These are phyloP conservation scores for Heliconius hortense DNA, from an alignment of 2,888 invertebrate genomes.

Conservation along the genomic window DNA sequence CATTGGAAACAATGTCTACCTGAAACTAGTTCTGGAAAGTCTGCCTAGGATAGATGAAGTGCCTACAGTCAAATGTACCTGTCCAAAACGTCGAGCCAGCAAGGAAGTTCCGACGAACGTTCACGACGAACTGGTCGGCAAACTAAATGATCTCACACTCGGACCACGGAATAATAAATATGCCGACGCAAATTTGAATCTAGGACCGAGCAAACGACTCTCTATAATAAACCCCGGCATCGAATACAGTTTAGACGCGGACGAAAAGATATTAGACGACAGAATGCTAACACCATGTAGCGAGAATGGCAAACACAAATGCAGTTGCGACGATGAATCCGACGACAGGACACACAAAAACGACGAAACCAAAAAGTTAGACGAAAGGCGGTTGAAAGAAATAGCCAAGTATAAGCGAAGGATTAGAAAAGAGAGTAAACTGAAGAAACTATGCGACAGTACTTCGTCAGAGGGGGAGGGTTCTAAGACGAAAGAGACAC, in stretches of 20 bases:
- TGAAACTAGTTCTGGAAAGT: conserved; percentile 84
- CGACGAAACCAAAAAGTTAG: conserved; percentile 61
- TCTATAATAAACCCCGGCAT: conserved; percentile 54
- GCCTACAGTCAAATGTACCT: conserved; percentile 81
- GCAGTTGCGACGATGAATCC: conserved; percentile 88
- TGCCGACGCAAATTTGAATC: conserved; percentile 48
- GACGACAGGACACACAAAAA: conserved; percentile 64
- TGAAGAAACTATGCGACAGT: conserved; percentile 70
- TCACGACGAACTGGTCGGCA: conserved; percentile 68
- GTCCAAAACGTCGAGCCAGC: conserved; percentile 65
- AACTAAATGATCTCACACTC: conserved; percentile 75
- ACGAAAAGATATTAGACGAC: conserved; percentile 82
- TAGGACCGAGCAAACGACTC: conserved; percentile 54
- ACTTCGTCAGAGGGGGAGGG: conserved; percentile 73
- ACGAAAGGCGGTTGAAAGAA: conserved; percentile 71
- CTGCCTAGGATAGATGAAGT: conserved; percentile 89
- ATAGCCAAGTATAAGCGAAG: conserved; percentile 76
- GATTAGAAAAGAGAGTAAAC: conserved; percentile 70
- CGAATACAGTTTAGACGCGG: conserved; percentile 48
- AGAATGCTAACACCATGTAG: conserved; percentile 87
- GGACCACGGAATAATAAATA: conserved; percentile 57
- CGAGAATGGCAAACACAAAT: conserved; percentile 89
- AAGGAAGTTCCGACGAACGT: conserved; percentile 57
- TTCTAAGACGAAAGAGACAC: conserved; percentile 58
- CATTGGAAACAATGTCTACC: conserved; percentile 83